Evolutionary conservation across 2,888 invertebrate species (phyloP).

Genomic region (Ophraella communa): DNA sequence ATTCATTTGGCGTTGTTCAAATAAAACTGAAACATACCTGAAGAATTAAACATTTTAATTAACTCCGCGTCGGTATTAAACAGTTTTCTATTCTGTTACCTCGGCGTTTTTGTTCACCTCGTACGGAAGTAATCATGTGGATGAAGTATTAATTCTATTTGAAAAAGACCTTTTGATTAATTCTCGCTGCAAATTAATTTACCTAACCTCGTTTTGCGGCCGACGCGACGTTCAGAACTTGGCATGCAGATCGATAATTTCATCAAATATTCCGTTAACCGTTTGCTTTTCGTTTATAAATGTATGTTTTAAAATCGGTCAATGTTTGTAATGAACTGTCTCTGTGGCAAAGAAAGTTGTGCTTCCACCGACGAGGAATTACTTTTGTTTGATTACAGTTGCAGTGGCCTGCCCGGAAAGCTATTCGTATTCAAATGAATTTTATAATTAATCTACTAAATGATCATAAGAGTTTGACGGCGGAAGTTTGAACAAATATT

Average conservation of each 20-base stretch:
- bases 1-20: not conserved
- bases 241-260: conserved; percentile 3
- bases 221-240: not conserved
- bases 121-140: not conserved
- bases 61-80: not conserved
- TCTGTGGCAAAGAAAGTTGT: not conserved
- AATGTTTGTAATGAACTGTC: not conserved
- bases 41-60: not conserved
- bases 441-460: too few relatives aligned
- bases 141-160: conserved; percentile 14
- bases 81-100: not conserved
- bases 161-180: conserved; percentile 12
- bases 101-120: not conserved
- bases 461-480: too few relatives aligned
- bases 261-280: conserved; percentile 2
- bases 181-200: conserved; percentile 7
- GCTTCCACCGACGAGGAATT: not conserved
- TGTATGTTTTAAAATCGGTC: not conserved
- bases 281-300: not conserved
- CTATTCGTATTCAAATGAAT: too few relatives aligned
- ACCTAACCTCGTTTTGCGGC: not conserved
- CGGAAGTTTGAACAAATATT: too few relatives aligned
- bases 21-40: not conserved
- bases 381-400: not conserved
- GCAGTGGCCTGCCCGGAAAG: too few relatives aligned